Conservation (phyloP, 2,113 vertebrate genomes). For the Aegotheles bennettii region DNA sequence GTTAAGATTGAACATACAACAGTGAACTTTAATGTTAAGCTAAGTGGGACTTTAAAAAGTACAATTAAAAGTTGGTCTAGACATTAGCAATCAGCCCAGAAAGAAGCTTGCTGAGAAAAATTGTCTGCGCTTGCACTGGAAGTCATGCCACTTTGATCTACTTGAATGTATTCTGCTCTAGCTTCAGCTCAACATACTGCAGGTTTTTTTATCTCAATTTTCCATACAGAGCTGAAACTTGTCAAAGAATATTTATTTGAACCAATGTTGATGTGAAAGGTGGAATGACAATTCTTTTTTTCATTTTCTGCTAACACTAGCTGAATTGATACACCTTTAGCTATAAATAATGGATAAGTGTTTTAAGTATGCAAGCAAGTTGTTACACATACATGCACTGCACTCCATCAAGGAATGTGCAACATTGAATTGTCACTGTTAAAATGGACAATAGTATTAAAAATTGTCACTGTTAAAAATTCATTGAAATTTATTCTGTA, state of each 20-base stretch:
- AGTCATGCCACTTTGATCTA: neutral
- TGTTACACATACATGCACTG: neutral
- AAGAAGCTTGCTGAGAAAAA: neutral
- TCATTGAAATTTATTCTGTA: neutral
- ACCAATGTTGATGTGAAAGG: neutral
- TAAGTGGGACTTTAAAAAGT: neutral
- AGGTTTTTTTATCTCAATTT: neutral
- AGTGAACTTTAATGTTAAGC: neutral
- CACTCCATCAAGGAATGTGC: neutral
- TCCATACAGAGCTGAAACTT: neutral
- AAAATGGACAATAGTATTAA: neutral
- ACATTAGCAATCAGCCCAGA: neutral
- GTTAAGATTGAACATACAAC: neutral
- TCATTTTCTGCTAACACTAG: neutral
- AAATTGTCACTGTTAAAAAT: neutral
- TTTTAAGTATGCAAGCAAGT: neutral
- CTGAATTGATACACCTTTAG: neutral
- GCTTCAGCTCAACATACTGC: neutral
- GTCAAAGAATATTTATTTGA: neutral
- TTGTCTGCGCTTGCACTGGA: neutral
- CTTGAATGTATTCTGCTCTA: neutral
- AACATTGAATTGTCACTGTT: neutral
- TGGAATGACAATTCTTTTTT: neutral
- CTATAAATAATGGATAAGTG: constrained; percentile 19
- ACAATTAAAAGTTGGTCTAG: neutral